A percentile compares a stretch with the other conserved stretches of the same genome.
Evolutionary conservation across 2,888 invertebrate genomes (phyloP).

Genomic region (Pollenia griseotomentosa): DNA sequence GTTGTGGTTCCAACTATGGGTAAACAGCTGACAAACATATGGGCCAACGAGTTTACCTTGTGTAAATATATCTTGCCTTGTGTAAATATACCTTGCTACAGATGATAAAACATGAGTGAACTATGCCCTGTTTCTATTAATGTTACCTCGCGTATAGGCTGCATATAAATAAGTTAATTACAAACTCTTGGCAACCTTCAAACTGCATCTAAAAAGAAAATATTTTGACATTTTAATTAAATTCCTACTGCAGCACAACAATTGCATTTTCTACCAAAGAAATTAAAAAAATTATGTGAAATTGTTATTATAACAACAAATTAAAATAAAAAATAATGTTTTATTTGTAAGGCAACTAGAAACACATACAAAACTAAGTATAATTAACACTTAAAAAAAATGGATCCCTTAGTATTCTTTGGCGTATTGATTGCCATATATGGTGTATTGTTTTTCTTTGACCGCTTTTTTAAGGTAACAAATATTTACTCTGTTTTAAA

Average conservation of each 20-base stretch:
- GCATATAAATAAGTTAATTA: no score
- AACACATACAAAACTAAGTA: not conserved
- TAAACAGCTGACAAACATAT: no score
- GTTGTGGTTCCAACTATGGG: no score
- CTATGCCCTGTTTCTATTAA: no score
- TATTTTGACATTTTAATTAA: slow-evolving; percentile 47
- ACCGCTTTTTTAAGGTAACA: slow-evolving; percentile 92
- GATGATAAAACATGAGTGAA: no score
- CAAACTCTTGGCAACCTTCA: not conserved
- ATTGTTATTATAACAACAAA: not conserved
- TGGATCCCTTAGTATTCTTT: slow-evolving; percentile 88
- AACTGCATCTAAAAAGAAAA: slow-evolving; percentile 4
- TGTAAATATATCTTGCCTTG: no score
- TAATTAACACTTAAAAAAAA: slow-evolving; percentile 77
- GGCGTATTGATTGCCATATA: slow-evolving; percentile 87
- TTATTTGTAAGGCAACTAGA: not conserved
- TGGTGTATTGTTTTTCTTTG: slow-evolving; percentile 90
- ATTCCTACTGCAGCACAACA: slow-evolving; percentile 50
- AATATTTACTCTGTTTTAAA: not conserved
- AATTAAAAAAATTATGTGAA: slow-evolving; percentile 42
- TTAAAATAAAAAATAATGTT: slow-evolving; percentile 42
- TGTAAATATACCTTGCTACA: no score
- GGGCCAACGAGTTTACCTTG: no score
- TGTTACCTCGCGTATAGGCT: no score
- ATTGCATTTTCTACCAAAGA: slow-evolving; percentile 30